These are phyloP conservation scores for Drosophila borborema DNA, from an alignment of 2,888 invertebrate genomes.

Conservation along the genomic window DNA sequence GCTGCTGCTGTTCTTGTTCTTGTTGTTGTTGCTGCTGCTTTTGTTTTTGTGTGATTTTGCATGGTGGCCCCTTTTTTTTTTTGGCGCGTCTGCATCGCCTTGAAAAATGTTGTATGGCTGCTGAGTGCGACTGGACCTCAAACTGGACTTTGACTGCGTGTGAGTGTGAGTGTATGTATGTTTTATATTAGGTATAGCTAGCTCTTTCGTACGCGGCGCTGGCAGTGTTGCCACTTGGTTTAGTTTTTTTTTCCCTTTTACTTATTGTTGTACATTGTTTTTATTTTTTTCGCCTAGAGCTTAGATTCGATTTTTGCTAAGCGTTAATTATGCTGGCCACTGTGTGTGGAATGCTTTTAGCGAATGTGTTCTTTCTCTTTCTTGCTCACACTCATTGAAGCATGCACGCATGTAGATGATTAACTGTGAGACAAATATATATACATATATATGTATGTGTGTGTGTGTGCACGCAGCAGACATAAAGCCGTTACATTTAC, in stretches of 20 bases:
- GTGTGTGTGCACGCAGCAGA: slow-evolving; percentile 2
- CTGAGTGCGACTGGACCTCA: slow-evolving; percentile 60
- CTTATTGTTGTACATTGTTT: no score
- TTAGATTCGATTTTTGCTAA: slow-evolving; percentile 76
- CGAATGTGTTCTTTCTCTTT: slow-evolving; percentile 54
- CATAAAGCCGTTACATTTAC: slow-evolving; percentile 33
- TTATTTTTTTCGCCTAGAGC: slow-evolving; percentile 49
- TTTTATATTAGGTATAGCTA: slow-evolving; percentile 33
- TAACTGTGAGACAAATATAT: slow-evolving; percentile 32
- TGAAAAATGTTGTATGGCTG: slow-evolving; percentile 76
- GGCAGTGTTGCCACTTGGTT: slow-evolving; percentile 66
- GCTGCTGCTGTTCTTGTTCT: slow-evolving; percentile 14
- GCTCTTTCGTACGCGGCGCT: slow-evolving; percentile 44
- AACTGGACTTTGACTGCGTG: slow-evolving; percentile 57
- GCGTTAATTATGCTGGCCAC: slow-evolving; percentile 74
- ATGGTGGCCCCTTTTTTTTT: slow-evolving; percentile 66
- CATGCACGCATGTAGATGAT: slow-evolving; percentile 36
- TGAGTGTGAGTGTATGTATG: slow-evolving; percentile 21
- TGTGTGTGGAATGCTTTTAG: slow-evolving; percentile 60
- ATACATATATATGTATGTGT: no score
- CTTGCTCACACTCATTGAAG: slow-evolving; percentile 10
- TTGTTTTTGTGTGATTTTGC: slow-evolving; percentile 54
- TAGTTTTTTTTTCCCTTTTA: no score
- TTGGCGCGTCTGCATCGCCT: slow-evolving; percentile 78
- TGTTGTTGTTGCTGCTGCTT: slow-evolving; percentile 14